Conservation (phyloP, 2,888 invertebrate genomes). For the Apamea crenata region DNA sequence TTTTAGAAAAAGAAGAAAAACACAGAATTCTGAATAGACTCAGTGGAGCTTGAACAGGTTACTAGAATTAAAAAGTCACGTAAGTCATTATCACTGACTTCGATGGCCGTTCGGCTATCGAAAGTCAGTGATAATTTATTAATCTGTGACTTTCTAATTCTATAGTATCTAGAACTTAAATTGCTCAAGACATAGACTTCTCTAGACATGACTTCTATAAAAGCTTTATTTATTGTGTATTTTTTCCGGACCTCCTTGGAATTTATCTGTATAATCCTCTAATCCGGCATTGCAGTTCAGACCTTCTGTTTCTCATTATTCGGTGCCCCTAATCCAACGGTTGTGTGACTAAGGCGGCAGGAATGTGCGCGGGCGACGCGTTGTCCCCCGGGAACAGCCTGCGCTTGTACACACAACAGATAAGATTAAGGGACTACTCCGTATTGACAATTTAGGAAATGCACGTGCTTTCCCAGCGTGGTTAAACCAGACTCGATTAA, state of each 20-base stretch:
- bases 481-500: too few relatives aligned
- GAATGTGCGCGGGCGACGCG: constrained; percentile 64
- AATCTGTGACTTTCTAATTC: not conserved
- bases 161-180: not conserved
- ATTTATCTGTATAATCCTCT: not conserved
- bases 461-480: not conserved
- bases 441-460: not conserved
- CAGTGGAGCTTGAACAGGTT: not conserved
- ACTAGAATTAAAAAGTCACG: not conserved
- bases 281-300: constrained; percentile 7
- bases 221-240: not conserved
- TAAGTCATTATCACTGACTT: not conserved
- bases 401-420: constrained; percentile 15
- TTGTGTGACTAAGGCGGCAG: constrained; percentile 64
- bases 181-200: not conserved
- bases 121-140: not conserved
- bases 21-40: not conserved
- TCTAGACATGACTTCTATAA: not conserved
- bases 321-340: constrained; percentile 71
- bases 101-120: not conserved
- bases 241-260: not conserved
- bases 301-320: constrained; percentile 39
- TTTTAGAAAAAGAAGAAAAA: not conserved
- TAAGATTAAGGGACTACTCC: constrained; percentile 5
- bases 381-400: constrained; percentile 60